Percentiles rank a stretch among this genome's conserved stretches.
Evolutionary conservation across 92 coral and sea anemone genomes (phyloP).

Genomic region (Nematostella vectensis): DNA sequence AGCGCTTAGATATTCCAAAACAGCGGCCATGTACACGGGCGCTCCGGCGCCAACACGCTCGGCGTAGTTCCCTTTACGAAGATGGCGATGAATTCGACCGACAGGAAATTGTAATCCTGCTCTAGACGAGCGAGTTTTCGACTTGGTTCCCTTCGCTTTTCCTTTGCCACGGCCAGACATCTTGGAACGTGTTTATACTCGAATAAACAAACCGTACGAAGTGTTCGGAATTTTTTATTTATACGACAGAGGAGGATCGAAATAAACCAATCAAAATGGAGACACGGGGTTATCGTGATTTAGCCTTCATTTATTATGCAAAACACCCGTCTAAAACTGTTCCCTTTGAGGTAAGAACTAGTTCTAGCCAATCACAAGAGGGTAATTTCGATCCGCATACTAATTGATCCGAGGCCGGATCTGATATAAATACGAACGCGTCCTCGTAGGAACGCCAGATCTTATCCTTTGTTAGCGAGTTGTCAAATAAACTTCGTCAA

Average conservation of each 20-base stretch:
- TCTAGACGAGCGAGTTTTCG: slow-evolving; percentile 20
- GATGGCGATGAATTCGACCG: slow-evolving; percentile 21
- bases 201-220: neutral
- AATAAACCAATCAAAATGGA: slow-evolving; percentile 8
- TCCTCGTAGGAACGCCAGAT: neutral
- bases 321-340: slow-evolving; percentile 1
- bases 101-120: slow-evolving; percentile 21
- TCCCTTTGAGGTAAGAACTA: slow-evolving; percentile 22
- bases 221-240: neutral
- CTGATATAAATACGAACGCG: slow-evolving; percentile 7
- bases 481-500: neutral
- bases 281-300: neutral
- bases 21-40: slow-evolving; percentile 19
- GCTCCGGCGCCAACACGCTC: slow-evolving; percentile 25
- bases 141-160: slow-evolving; percentile 19
- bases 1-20: slow-evolving; percentile 19
- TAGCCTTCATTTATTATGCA: slow-evolving; percentile 11
- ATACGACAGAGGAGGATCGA: slow-evolving; percentile 12
- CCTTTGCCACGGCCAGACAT: slow-evolving; percentile 26
- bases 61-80: slow-evolving; percentile 18
- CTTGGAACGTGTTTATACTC: neutral
- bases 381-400: slow-evolving; percentile 25
- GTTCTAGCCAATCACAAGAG: slow-evolving; percentile 5
- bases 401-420: slow-evolving; percentile 4
- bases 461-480: slow-evolving; percentile 7